Base-by-base conservation (phyloP, 2,113 vertebrate genomes). In the Mesembrinibis cayennensis region DNA sequence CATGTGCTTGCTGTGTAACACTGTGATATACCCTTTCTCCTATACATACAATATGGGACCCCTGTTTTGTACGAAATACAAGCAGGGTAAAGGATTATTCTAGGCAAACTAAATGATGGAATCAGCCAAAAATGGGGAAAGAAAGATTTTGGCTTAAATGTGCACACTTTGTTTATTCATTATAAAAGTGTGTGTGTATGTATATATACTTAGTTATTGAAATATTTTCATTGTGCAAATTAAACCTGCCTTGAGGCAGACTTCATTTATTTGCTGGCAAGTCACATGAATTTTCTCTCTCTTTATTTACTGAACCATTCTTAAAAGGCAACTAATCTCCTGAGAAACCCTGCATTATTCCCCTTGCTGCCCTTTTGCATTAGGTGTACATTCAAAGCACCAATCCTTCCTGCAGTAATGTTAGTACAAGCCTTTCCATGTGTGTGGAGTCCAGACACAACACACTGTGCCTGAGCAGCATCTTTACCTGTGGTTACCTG, bases 221-320 rank as follows among this genome's bases (percentile, higher is more conserved):
- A 93, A 78, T 91, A 42, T 73, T 97, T 95, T 94, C 81, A 74
- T 82, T 93, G 80, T 95, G 38, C 78, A 87, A 88, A 95, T 96
- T 95, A 95, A 96, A 87, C 52, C 50, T 22, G 18, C 83, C 91
- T 95, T 67, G 38, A 91, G 93, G 91, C 88, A 76, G 23, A 45
- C 45, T 92, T 78, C 56, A 78, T 96, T 97, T 95, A 87, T 90
- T 79, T 93, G 19, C 86, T 95, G 91, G 77, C 73, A 94, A 94
- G 42, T 82, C 59, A 14, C n/a, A 85, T 82, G 26, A n/a, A 83
- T 96, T 97, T 96, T 94, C 78, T 69, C 34, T 14, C 36, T 89
- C 40, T 89, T 47, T 91, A 82, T 95, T 89, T 87, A 89, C 36
- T 95, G 42, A 91, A 72, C 58, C 11, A 3, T 94, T 97, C 78